Base-by-base conservation (phyloP, 2,797 vertebrate genomes). In the Enteromius paludinosus region DNA sequence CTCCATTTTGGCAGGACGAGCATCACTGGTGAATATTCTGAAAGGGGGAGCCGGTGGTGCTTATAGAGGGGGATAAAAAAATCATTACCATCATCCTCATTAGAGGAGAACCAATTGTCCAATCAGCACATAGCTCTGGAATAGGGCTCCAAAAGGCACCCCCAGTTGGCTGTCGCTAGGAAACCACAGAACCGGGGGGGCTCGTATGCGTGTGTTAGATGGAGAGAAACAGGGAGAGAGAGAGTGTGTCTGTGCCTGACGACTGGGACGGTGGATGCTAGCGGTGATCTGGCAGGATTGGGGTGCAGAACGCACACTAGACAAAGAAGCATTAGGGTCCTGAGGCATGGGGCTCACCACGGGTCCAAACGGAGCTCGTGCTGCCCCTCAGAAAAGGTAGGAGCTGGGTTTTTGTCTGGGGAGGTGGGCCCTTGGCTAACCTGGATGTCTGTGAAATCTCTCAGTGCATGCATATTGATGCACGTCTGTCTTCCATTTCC, bases 121-220 rank as follows among this genome's bases (percentile, higher is more conserved):
- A 95, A 95, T 95, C 92, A 88, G 90, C 85, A 75, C 0, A 69
- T 87, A 20, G 84, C 91, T 90, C 85, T 83, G 89, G 85, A 88
- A 86, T 81, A 91, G 92, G 91, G 93, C 93, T 93, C 91, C 90
- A 75, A 87, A 88, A 91, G 89, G 72, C 71, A 85, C 92, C 81
- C 90, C 92, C 90, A 84, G 91, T 95, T 95, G 95, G 94, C 92
- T 93, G 93, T 95, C 89, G 93, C 95, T 95, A 95, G 93, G 94
- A 92, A 91, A 96, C 94, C 93, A 93, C 90, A 93, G 95, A 94
- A 94, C 95, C 91, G 93, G 93, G 92, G 82, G 92, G 92, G 92
- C 91, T 91, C 86, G 92, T 89, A 84, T 87, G 81, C 83, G 75
- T 82, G 85, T 92, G 93, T 93, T 89, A 88, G 73, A 78, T 92